Base-by-base conservation (phyloP, 2,797 vertebrate genomes). In the Poecile montanus region DNA sequence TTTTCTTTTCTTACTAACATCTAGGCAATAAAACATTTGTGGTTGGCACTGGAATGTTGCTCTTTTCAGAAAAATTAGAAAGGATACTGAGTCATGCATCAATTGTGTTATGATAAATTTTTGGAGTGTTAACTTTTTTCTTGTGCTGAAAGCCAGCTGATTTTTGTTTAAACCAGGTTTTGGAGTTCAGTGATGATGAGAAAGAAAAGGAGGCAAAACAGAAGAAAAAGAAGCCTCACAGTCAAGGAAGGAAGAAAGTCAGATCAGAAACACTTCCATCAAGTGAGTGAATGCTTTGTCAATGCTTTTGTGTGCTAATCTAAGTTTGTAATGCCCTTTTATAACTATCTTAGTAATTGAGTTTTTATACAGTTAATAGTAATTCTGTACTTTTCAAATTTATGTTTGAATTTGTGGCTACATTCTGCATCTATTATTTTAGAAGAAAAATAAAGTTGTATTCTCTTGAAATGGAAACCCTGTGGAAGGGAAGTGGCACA, bases 131-230 rank as follows among this genome's bases (percentile, higher is more conserved):
- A 53, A 19, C 21, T 47, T 78, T 44, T 60, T 89, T 32, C 36
- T 71, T 65, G 18, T 44, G 8, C 50, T 53, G 54, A 85, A 86
- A 68, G 29, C 14, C 62, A 72, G 13, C 44, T 86, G 50, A 7
- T 42, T 36, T 13, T 30, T 47, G 20, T 79, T 58, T 44, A 32
- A 36, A 77, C 16, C 36, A 99, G 99, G 98, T 97, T 70, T 97
- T 99, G 93, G 99, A 99, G 94, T 99, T 98, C 73, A 99, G 99
- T 96, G 99, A 99, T 94, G 99, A 99, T 88, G 99, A 99, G 90
- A 96, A 98, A 76, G 99, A 99, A 84, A 98, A 97, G 66, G 93
- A 97, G 70, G 98, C 98, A 25, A 99, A 99, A 92, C 98, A 96
- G 76, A 99, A 97, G 84, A 95, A 96, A 56, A 98, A 89, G 83